Evolutionary conservation across 2,888 invertebrate species (phyloP), one percentile per base, ranked within the genome.

Genomic region (Hirtodrosophila cameraria): DNA sequence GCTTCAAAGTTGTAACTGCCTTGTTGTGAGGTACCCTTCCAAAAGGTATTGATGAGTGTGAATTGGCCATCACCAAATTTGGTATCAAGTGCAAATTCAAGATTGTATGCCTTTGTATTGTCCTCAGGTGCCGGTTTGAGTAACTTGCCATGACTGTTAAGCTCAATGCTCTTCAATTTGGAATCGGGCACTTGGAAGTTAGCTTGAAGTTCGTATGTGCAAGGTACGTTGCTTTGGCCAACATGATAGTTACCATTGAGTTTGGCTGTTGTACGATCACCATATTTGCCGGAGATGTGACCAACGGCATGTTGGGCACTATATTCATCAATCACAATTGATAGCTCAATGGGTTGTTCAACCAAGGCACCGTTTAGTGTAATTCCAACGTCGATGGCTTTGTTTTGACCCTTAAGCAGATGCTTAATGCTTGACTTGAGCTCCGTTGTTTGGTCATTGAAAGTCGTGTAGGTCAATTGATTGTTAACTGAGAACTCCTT

Each of bases 141-240:
- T 0, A 90, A 11, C 8, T 89, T 90, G 0, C 91, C 90, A 13
- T 86, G 78, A 0, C 92, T 89, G 2, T 90, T 89, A 0, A 90
- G 9, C 12, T 77, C 75, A 27, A 76, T 55, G 2, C 55, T 71
- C 38, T 93, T 94, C 0, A 94, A 90, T 30, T 92, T 92, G 1
- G 94, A 92, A 46, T 92, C 91, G 0, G 94, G 94, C 15, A 94
- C 86, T 13, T 92, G 91, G 0, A 94, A 6, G 3, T 92, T 91
- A 0, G 93, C 13, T 0, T 90, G 88, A 30, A 91, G 62, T 20
- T 93, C 92, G n/a, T 92, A 91, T 2, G 90, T 85, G 20, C 93
- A 93, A 1, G 88, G 81, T 2, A 18, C 20, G 71, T 88, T 90
- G 2, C 89, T 89, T 0, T 91, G 88, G 16, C 76, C 86, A 1